These are phyloP conservation scores for Dendrophyllia cribrosa DNA, from an alignment of 64 coral and sea anemone genomes.

Conservation along the genomic window DNA sequence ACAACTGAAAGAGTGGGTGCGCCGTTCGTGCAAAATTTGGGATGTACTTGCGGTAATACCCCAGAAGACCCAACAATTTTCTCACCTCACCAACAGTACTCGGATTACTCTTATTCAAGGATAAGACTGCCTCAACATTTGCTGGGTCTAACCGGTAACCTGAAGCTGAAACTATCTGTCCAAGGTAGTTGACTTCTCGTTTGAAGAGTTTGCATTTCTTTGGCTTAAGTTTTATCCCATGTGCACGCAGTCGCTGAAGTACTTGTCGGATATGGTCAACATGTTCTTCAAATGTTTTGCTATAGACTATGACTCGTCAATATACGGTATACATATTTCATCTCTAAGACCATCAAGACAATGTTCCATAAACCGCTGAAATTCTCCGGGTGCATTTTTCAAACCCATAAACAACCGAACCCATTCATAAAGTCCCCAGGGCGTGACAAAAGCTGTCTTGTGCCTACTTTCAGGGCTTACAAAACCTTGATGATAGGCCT, in stretches of 20 bases:
- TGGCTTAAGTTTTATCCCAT: conserved; percentile 2
- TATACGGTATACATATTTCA: conserved; percentile 24
- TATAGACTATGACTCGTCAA: conserved; percentile 31
- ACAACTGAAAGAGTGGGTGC: background rate
- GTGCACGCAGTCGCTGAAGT: background rate
- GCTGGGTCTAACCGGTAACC: background rate
- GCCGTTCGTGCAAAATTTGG: background rate
- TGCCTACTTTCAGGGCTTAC: background rate
- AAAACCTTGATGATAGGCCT: conserved; percentile 43
- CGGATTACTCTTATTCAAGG: background rate
- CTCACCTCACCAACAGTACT: background rate
- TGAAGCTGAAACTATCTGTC: conserved; percentile 4
- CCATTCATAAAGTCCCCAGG: conserved; percentile 12
- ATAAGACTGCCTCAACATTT: background rate
- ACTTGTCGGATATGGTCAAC: background rate
- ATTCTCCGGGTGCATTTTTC: conserved; percentile 27
- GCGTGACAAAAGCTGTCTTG: background rate
- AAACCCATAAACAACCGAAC: background rate
- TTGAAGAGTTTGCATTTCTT: conserved; percentile 2
- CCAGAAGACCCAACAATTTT: background rate
- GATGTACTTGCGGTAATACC: background rate
- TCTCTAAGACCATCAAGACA: conserved; percentile 11
- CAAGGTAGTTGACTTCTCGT: background rate
- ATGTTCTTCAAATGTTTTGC: conserved; percentile 14
- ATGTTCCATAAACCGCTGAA: conserved; percentile 24